A percentile compares a stretch with the other conserved stretches of the same genome.
These are phyloP conservation scores for Equus quagga DNA, from an alignment of 2,113 vertebrate genomes.

Conservation along the genomic window DNA sequence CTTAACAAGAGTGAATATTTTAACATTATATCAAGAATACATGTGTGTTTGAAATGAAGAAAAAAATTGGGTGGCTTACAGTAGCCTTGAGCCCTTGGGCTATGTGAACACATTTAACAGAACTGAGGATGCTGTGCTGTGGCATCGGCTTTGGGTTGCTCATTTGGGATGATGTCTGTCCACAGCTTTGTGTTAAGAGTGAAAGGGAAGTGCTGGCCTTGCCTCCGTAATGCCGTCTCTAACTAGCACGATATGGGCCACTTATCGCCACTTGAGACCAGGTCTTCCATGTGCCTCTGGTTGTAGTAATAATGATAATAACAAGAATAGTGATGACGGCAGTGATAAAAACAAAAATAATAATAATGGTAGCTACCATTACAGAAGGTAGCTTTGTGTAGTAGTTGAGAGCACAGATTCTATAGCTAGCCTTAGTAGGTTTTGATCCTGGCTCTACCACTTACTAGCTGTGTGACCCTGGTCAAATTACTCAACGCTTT, in stretches of 20 bases:
- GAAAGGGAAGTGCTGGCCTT: neutral
- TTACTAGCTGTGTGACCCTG: neutral
- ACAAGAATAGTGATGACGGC: neutral
- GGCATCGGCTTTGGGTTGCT: neutral
- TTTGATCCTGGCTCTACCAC: neutral
- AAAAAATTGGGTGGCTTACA: neutral
- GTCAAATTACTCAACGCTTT: neutral
- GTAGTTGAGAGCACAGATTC: neutral
- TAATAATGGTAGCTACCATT: neutral
- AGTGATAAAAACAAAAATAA: neutral
- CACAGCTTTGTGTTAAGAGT: neutral
- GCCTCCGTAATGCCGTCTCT: neutral
- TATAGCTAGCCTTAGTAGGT: neutral
- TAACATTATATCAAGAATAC: conserved; percentile 44
- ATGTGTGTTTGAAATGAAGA: neutral
- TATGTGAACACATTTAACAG: neutral
- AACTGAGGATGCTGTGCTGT: neutral
- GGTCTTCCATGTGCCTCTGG: neutral
- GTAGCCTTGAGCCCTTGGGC: neutral
- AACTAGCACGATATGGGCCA: neutral
- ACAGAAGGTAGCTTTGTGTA: neutral
- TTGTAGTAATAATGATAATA: neutral
- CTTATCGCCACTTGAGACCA: neutral
- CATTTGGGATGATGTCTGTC: neutral
- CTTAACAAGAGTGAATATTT: neutral